Evolutionary conservation across 2,888 invertebrate species (phyloP), one percentile per base, ranked within the genome.

Genomic region (Euproctis similis): DNA sequence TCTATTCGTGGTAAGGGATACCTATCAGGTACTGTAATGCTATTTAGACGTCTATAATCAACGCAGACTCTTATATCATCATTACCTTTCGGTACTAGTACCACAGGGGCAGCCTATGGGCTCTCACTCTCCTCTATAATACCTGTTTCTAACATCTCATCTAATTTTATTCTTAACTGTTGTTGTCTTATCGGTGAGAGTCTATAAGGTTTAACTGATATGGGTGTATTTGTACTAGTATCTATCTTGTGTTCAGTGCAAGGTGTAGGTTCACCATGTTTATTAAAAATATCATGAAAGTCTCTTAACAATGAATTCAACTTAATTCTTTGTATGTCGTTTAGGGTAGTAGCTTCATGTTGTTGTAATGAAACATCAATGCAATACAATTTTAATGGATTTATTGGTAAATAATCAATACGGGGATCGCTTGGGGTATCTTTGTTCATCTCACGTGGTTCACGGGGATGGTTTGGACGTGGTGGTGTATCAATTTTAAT

Each of bases 341-440:
- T 14, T 13, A 35, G 19, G 8, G 11, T 0, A 4, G 20, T 30
- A 8, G 25, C 31, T 17, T 36, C 39, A 30, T 36, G 8, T 5
- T 14, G 27, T n/a, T 31, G 30, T 31, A 39, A 40, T 26, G 11
- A 33, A 30, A 39, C 6, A 37, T 39, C 32, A 24, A 36, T n/a
- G 19, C 21, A 40, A 28, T 37, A 39, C 17, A 31, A 5, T 20
- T 24, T 14, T n/a, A 26, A 26, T 4, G 16, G 30, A 26, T 34
- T 35, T 31, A 34, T 39, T 31, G 39, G 35, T 27, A 36, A 1
- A 32, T 40, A 40, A 17, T 28, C 2, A 21, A 28, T 20, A 11
- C 32, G 20, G n/a, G 32, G 32, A 14, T 31, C 24, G 2, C n/a
- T 11, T 12, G 12, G 12, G 2, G 12, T n/a, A 12, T 12, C n/a